Base-by-base conservation (phyloP, 2,888 invertebrate species). In the Poecilus cupreus region DNA sequence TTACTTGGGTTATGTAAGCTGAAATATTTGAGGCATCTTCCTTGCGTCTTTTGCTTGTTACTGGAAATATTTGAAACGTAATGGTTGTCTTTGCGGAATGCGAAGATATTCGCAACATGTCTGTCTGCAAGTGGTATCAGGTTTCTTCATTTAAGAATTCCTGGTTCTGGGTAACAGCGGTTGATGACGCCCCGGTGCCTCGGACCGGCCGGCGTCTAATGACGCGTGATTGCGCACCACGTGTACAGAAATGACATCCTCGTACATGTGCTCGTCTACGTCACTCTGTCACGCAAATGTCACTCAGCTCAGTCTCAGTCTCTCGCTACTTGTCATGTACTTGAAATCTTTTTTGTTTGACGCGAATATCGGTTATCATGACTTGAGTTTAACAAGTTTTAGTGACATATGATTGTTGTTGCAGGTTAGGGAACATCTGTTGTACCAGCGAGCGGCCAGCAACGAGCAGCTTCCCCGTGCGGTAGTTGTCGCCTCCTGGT, bases 401-500 rank as follows among this genome's bases (percentile, higher is more conserved):
- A n/a, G 3, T 64, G 37, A 26, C 64, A 54, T n/a, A n/a, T 60
- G 60, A 26, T 32, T 26, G 8, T 60, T 72, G 8, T 79, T 80
- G 18, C 80, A 80, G 80, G 80, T 72, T 80, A 80, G 43, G 54
- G 51, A 75, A 80, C 51, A 80, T 57, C 57, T 24, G 18, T 37
- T 10, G 8, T 46, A 43, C 70, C 79, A 68, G 16, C 37, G 24
- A 16, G 76, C 39, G 32, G 37, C 10, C 18, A 57, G 13, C 37
- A 24, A n/a, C 37, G 16, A 64, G 43, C 64, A 60, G 13, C 78
- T 13, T 60, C 77, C 8, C 64, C 64, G 60, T 51, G 49, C 75
- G 81, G 74, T 74, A 75, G 75, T 81, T 75, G 81, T 75, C 81
- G 81, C 81, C 75, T 74, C 75, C 75, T 60, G 81, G 81, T 79